phyloP scores from a whole-genome alignment of 2,113 vertebrate genomes.

The Lathamus discolor region DNA sequence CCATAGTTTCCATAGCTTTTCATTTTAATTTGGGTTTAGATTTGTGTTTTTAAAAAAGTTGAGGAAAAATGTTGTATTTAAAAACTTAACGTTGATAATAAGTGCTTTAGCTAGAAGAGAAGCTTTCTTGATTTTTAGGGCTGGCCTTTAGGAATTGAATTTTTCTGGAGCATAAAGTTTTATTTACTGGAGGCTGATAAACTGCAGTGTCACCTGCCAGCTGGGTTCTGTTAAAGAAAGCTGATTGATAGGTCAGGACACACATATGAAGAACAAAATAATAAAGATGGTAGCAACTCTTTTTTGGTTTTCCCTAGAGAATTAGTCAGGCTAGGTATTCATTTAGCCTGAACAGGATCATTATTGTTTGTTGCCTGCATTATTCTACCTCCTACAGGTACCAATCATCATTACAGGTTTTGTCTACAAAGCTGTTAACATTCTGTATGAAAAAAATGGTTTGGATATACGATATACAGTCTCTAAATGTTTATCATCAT shows the following conservation, averaged over 20 bases:
- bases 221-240: background rate
- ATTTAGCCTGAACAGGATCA: background rate
- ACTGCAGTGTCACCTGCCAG: conserved; percentile 16
- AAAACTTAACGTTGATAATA: background rate
- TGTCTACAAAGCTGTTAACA: background rate
- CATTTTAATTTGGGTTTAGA: background rate
- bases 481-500: background rate
- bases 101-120: background rate
- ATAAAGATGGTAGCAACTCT: background rate
- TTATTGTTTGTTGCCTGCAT: background rate
- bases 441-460: background rate
- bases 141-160: conserved; percentile 3
- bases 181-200: conserved; percentile 26
- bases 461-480: background rate
- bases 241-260: background rate
- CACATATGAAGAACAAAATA: background rate
- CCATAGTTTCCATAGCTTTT: background rate
- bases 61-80: background rate
- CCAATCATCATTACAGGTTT: background rate
- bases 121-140: conserved; percentile 18
- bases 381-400: background rate
- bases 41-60: background rate
- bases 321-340: background rate
- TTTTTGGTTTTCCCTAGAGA: rapidly evolving
- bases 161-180: conserved; percentile 39